A percentile compares a stretch with the other conserved stretches of the same genome.
These are phyloP conservation scores for Tyrophagus putrescentiae DNA, from an alignment of 1,140 invertebrate genomes.

Conservation along the genomic window DNA sequence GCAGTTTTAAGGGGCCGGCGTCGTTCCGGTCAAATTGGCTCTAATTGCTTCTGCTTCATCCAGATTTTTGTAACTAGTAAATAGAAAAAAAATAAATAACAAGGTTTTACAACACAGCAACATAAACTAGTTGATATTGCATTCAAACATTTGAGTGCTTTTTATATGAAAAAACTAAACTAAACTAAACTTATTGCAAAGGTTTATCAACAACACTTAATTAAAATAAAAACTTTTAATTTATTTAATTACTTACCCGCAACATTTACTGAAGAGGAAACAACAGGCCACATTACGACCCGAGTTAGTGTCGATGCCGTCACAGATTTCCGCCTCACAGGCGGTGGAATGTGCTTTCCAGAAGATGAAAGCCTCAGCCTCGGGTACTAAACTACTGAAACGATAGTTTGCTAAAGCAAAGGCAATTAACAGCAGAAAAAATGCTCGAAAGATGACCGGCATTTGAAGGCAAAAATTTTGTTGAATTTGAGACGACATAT, in stretches of 20 bases:
- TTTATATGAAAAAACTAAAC: neutral
- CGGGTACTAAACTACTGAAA: no score
- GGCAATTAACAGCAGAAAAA: no score
- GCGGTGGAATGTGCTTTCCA: slow-evolving; percentile 13
- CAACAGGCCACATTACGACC: slow-evolving; percentile 18
- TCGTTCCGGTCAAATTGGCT: neutral
- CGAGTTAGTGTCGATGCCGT: slow-evolving; percentile 15
- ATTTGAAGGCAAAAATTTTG: no score
- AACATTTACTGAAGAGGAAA: slow-evolving; percentile 12
- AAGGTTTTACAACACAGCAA: neutral
- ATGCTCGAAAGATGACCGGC: no score
- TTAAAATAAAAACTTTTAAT: neutral
- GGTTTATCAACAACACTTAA: neutral
- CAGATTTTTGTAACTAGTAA: neutral
- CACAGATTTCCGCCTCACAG: slow-evolving; percentile 14
- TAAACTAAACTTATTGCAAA: no score
- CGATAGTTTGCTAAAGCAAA: no score
- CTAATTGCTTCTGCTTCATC: neutral
- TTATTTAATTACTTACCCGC: slow-evolving; percentile 10
- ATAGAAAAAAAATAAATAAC: neutral
- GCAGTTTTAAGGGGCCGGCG: neutral
- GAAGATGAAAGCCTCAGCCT: slow-evolving; percentile 12
- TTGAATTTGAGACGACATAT: no score
- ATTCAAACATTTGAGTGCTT: neutral
- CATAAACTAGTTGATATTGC: neutral